Evolutionary conservation across 2,113 vertebrate species (phyloP), one percentile per base, ranked within the genome.

Genomic region (Cygnus buccinator): DNA sequence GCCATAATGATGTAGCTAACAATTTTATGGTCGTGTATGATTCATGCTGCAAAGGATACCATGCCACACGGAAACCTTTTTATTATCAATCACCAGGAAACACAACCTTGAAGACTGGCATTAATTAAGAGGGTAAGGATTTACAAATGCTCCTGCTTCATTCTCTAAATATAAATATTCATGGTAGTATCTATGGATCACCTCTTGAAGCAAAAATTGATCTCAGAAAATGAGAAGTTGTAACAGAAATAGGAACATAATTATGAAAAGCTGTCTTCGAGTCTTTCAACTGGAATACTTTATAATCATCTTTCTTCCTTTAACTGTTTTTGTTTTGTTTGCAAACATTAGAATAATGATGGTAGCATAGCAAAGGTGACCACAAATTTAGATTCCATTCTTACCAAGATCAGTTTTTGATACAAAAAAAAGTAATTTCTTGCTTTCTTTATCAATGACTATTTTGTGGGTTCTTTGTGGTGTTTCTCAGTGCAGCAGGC

Each of bases 81-180:
- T 96, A 96, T 97, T 96, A 96, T 96, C 96, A 96, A 96, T 97
- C 96, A 97, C 65, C 78, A 28, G 31, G 81, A 97, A 96, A 91
- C 71, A 92, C 59, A 94, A 91, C 77, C 89, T 93, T 95, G 94
- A 96, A 96, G 94, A 96, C 41, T 97, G 91, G 84, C 93, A 92
- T 95, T 95, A 96, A 96, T 97, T 97, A 97, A 94, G 87, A 89
- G 71, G 46, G 81, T 94, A 83, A 94, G 96, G 87, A 95, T 97
- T 96, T 97, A 95, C 94, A 96, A 96, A 97, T 94, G 89, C 78
- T 91, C 71, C 89, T 70, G n/a, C 87, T 91, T 94, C 94, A 91
- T 95, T 97, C 94, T 87, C 81, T 77, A 89, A 95, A 89, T 93
- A 93, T 94, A 97, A 97, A 97, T 96, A 97, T 96, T 96, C 94